These are phyloP conservation scores for Drosophila virilis DNA, from an alignment of 1,140 invertebrate species.

Conservation along the genomic window DNA sequence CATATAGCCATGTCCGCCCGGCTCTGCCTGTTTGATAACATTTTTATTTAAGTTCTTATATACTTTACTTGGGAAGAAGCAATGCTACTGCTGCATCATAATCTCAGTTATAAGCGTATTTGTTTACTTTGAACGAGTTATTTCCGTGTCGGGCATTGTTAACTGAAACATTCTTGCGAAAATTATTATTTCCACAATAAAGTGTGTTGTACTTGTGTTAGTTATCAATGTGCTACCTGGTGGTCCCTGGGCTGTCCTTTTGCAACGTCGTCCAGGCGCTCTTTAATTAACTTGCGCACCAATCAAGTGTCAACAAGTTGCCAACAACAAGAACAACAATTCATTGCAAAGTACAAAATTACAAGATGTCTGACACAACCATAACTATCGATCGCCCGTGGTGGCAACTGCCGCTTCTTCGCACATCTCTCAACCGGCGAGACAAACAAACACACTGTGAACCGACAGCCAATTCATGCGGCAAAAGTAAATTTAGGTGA, in stretches of 20 bases:
- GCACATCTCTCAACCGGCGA: slow-evolving; percentile 1
- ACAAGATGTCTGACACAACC: slow-evolving; percentile 79
- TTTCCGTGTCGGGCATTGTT: background rate
- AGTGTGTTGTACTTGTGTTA: slow-evolving; percentile 9
- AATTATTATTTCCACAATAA: slow-evolving; percentile 10
- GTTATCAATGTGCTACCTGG: slow-evolving; percentile 28
- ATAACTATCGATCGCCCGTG: slow-evolving; percentile 75
- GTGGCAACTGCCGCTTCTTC: slow-evolving; percentile 25
- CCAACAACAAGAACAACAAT: slow-evolving; percentile 50
- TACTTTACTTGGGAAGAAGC: too few species aligned
- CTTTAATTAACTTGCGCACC: slow-evolving; percentile 83
- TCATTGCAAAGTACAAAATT: slow-evolving; percentile 64
- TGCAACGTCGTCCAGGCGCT: slow-evolving; percentile 20
- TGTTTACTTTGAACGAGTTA: background rate
- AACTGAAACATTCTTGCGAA: background rate
- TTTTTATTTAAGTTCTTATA: too few species aligned
- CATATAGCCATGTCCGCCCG: too few species aligned
- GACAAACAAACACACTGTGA: slow-evolving; percentile 12
- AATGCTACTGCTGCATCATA: too few species aligned
- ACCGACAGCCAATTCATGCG: background rate
- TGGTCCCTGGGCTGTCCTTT: slow-evolving; percentile 30
- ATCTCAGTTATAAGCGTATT: too few species aligned
- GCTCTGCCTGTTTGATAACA: too few species aligned
- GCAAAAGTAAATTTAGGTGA: background rate
- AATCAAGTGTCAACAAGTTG: slow-evolving; percentile 84